phyloP scores from a whole-genome alignment of 2,113 vertebrate species.

The Baryphthengus martii region DNA sequence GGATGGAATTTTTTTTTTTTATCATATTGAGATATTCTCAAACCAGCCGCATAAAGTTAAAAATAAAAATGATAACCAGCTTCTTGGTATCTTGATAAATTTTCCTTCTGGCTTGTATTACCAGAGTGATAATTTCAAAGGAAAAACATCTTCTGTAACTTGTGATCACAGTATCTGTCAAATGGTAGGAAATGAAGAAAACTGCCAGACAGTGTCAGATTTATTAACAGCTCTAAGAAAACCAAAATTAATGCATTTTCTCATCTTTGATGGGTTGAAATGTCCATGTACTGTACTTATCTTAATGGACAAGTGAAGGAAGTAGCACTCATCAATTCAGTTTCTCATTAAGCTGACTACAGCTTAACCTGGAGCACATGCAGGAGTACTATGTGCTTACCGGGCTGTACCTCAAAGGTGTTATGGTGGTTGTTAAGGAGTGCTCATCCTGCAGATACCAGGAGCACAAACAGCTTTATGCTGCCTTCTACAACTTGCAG shows the following conservation, averaged over 20 bases:
- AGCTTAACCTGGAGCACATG: constrained; percentile 21
- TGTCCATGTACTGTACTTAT: constrained; percentile 67
- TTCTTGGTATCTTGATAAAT: constrained; percentile 70
- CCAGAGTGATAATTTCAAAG: constrained; percentile 71
- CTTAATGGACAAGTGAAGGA: constrained; percentile 70
- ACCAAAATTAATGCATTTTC: constrained; percentile 74
- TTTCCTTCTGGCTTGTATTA: constrained; percentile 72
- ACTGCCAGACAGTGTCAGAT: constrained; percentile 78
- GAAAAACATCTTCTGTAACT: constrained; percentile 73
- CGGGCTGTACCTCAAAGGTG: constrained; percentile 31
- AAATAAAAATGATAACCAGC: constrained; percentile 47
- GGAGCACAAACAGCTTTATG: not conserved
- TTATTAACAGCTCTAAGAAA: constrained; percentile 74
- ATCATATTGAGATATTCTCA: constrained; percentile 15
- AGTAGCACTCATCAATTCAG: constrained; percentile 71
- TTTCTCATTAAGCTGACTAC: constrained; percentile 66
- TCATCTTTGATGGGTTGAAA: constrained; percentile 69
- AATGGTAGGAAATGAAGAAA: constrained; percentile 76
- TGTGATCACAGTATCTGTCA: constrained; percentile 75
- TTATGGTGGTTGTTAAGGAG: not conserved
- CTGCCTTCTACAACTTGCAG: not conserved
- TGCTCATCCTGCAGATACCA: not conserved
- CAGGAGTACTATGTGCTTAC: not conserved
- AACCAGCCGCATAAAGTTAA: constrained; percentile 34
- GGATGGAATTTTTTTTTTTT: constrained; percentile 26